Conservation (phyloP, 1,140 invertebrate genomes). For the Drosophila trapezifrons region DNA sequence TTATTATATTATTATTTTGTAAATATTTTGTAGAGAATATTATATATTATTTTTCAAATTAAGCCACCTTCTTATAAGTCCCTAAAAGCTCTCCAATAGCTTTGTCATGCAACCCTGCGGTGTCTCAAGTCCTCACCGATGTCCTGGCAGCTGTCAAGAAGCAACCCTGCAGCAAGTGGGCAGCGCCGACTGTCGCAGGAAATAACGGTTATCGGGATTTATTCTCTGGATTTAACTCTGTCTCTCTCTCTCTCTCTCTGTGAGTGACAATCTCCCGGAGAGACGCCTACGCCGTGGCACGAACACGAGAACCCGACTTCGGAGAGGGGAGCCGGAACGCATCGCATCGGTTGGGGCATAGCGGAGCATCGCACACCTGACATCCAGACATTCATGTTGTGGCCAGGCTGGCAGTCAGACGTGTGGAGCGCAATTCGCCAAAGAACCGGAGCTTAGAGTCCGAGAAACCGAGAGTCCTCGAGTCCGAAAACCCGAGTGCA, state of each 20-base stretch:
- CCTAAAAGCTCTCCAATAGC: constrained; percentile 53
- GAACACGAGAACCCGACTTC: constrained; percentile 29
- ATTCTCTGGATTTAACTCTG: constrained; percentile 25
- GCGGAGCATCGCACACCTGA: constrained; percentile 69
- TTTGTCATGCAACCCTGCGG: constrained; percentile 62
- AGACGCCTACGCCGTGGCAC: constrained; percentile 48
- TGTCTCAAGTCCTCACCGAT: constrained; percentile 27
- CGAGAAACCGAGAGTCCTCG: constrained; percentile 13
- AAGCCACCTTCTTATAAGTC: neutral
- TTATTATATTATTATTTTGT: too few species aligned
- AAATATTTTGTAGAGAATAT: neutral
- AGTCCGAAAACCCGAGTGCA: constrained; percentile 50
- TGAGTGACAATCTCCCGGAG: neutral
- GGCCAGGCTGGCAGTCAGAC: constrained; percentile 79
- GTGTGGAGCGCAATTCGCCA: constrained; percentile 62
- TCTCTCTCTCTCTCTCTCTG: neutral
- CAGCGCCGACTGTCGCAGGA: constrained; percentile 31
- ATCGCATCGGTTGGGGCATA: constrained; percentile 13
- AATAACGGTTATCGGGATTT: constrained; percentile 68
- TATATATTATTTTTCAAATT: neutral
- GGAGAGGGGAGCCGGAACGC: constrained; percentile 64
- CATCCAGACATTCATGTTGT: constrained; percentile 82
- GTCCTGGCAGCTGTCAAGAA: constrained; percentile 34
- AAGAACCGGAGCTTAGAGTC: neutral
- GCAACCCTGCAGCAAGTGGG: constrained; percentile 65